phyloP scores from a whole-genome alignment of 2,888 invertebrate species.

The Arrhopalites spinosus region DNA sequence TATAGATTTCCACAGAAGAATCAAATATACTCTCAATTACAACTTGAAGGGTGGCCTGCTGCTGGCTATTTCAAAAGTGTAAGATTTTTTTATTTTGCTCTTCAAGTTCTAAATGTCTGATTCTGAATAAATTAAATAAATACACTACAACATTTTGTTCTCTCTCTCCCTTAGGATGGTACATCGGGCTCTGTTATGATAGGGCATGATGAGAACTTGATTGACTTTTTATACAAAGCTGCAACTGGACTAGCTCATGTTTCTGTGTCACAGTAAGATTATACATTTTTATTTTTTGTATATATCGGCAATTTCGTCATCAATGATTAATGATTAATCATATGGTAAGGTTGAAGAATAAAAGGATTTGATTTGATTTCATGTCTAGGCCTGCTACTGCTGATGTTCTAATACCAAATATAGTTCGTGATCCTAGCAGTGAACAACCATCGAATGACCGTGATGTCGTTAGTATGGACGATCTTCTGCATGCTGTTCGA shows the following conservation, averaged over 20 bases:
- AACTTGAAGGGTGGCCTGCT: slow-evolving; percentile 52
- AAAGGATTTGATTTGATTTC: too few relatives aligned
- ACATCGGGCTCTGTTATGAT: slow-evolving; percentile 38
- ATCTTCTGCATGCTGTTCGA: slow-evolving; percentile 84
- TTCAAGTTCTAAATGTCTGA: too few relatives aligned
- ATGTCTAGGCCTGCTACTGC: too few relatives aligned
- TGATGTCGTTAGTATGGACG: slow-evolving; percentile 78
- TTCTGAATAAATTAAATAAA: too few relatives aligned
- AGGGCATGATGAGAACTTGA: slow-evolving; percentile 43
- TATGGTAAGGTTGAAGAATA: too few relatives aligned
- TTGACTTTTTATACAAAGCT: slow-evolving; percentile 32
- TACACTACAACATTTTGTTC: too few relatives aligned
- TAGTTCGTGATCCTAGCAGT: not conserved
- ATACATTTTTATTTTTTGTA: not conserved
- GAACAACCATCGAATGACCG: not conserved
- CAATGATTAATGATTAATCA: too few relatives aligned
- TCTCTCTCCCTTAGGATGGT: slow-evolving; percentile 2
- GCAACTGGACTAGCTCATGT: slow-evolving; percentile 12
- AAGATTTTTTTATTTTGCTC: too few relatives aligned
- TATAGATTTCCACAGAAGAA: slow-evolving; percentile 46
- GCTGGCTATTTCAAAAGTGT: slow-evolving; percentile 43
- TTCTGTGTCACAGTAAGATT: slow-evolving; percentile 4
- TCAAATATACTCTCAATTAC: slow-evolving; percentile 40
- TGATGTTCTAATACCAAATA: not conserved
- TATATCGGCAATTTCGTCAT: too few relatives aligned